Conservation (phyloP, 2,113 vertebrate genomes). For the Arothron firmamentum region DNA sequence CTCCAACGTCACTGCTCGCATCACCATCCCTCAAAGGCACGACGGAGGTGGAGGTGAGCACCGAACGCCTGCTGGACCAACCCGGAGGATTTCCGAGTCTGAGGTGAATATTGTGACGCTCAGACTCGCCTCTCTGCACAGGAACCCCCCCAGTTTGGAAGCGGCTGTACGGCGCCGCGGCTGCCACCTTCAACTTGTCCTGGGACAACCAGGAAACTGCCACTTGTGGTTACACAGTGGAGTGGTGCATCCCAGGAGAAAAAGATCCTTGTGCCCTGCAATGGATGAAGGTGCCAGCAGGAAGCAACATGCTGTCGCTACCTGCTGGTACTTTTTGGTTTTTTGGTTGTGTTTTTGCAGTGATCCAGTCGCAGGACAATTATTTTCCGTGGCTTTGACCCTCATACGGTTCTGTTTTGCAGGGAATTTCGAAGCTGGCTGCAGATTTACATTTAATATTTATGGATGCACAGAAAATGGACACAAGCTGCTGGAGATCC, state of each 20-base stretch:
- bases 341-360: not conserved
- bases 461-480: slow-evolving; percentile 52
- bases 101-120: too few relatives aligned
- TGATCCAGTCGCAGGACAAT: not conserved
- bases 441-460: slow-evolving; percentile 62
- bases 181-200: slow-evolving; percentile 42
- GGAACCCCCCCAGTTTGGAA: slow-evolving; percentile 4
- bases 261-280: slow-evolving; percentile 17
- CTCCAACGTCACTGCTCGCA: slow-evolving; percentile 22
- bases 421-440: slow-evolving; percentile 48
- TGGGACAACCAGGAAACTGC: slow-evolving; percentile 36
- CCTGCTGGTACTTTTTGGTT: slow-evolving; percentile 42
- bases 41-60: slow-evolving; percentile 19
- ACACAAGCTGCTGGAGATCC: slow-evolving; percentile 49
- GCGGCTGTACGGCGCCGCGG: slow-evolving; percentile 18
- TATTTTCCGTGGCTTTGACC: not conserved
- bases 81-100: too few relatives aligned
- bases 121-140: slow-evolving; percentile 2
- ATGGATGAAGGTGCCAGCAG: slow-evolving; percentile 50
- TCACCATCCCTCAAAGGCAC: slow-evolving; percentile 40
- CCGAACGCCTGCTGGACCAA: not conserved
- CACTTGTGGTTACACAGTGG: slow-evolving; percentile 62
- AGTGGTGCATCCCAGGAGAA: slow-evolving; percentile 56
- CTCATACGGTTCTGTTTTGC: slow-evolving; percentile 4
- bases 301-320: slow-evolving; percentile 48